Evolutionary conservation across 2,888 invertebrate genomes (phyloP).

Genomic region (Acleris holmiana): DNA sequence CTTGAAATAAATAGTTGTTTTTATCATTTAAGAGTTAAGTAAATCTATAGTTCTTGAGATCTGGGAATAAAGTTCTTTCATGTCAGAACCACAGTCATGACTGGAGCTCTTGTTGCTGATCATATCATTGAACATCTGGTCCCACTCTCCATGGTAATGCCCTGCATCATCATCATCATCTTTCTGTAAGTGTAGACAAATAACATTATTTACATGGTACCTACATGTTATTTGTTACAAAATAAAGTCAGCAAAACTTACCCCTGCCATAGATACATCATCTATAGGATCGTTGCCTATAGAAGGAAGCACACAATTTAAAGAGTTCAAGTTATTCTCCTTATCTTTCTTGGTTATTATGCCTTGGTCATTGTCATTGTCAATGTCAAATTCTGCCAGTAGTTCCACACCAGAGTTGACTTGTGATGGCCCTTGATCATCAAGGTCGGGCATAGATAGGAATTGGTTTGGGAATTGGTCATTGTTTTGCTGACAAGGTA

Average conservation of each 20-base stretch:
- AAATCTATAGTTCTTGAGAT: constrained; percentile 79
- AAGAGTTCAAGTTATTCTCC: constrained; percentile 58
- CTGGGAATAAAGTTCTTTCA: constrained; percentile 77
- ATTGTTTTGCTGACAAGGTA: constrained; percentile 57
- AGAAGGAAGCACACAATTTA: constrained; percentile 77
- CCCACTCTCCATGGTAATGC: constrained; percentile 77
- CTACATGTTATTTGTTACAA: background rate
- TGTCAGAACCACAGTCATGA: constrained; percentile 71
- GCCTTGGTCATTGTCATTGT: constrained; percentile 61
- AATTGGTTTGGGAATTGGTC: constrained; percentile 65
- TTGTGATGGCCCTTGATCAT: constrained; percentile 58
- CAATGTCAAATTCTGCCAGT: constrained; percentile 72
- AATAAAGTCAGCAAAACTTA: constrained; percentile 41
- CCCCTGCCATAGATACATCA: constrained; percentile 68
- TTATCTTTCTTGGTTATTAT: constrained; percentile 56
- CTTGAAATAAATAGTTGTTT: constrained; percentile 12
- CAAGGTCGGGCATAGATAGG: constrained; percentile 74
- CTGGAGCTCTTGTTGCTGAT: constrained; percentile 64
- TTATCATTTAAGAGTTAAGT: constrained; percentile 61
- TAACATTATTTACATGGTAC: background rate
- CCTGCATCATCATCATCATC: constrained; percentile 55
- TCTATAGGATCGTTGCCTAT: constrained; percentile 71
- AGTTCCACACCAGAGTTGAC: constrained; percentile 62
- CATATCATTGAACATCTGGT: constrained; percentile 78
- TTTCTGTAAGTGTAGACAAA: constrained; percentile 55